Evolutionary conservation across 2,797 vertebrate genomes (phyloP), one percentile per base, ranked within the genome.

Genomic region (Sparus aurata): DNA sequence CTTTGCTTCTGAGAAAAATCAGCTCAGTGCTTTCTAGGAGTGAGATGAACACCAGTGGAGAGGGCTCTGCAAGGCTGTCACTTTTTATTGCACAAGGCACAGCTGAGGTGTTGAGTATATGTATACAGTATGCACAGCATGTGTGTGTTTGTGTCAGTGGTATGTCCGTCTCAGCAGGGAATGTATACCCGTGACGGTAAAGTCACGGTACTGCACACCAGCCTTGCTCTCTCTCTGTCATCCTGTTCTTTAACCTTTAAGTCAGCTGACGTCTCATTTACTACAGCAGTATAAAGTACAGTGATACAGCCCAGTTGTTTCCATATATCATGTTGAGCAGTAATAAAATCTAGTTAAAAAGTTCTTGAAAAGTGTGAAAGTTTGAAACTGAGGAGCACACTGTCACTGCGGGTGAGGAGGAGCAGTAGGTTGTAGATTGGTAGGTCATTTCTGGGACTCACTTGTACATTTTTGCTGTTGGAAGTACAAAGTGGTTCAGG

Each of bases 1-100:
- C 75, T 85, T 78, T 74, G 65, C 30, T 49, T 60, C 59, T 30
- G 54, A 65, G 69, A 76, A 16, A 22, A 53, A 78, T 74, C n/a
- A 8, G 4, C 66, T 53, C 55, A 17, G 22, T 27, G 55, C 69
- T 84, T 59, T 89, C 70, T 5, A 79, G 82, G 80, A 87, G 60
- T 55, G 57, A 2, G 47, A 65, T 43, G 66, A 86, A 46, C 43
- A 20, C 45, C 73, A 3, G 60, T 63, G 74, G 75, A 16, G n/a
- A 47, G 61, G 75, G 67, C 38, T 43, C 52, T 5, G 23, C 52
- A 22, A 57, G 12, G 30, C 64, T 77, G 82, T 71, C 74, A 3
- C 55, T 65, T 68, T 50, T 64, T 7, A 18, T 74, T 61, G 41
- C 30, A 60, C 55, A 62, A 23, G 45, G 43, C 20, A 30, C 46